These are phyloP conservation scores for Gonatopus flavifemur DNA, from an alignment of 1,140 invertebrate genomes.

Conservation along the genomic window DNA sequence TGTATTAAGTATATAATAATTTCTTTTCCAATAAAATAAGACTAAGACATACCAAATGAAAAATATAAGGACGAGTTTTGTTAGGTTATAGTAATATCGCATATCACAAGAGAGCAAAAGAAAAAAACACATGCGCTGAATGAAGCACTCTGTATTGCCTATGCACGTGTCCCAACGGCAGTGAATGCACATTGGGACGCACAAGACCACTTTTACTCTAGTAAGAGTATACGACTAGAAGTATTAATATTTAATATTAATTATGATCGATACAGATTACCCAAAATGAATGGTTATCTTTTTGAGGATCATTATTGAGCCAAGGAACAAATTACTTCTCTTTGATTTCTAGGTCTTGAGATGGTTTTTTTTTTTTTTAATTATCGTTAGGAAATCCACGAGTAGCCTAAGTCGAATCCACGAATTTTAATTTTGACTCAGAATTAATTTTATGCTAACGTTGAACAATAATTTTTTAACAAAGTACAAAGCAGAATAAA, in stretches of 20 bases:
- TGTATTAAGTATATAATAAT: constrained; percentile 34
- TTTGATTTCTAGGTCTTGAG: too few species aligned
- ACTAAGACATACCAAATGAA: constrained; percentile 58
- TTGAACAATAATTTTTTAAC: too few species aligned
- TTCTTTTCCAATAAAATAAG: constrained; percentile 48
- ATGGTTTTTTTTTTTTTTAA: too few species aligned
- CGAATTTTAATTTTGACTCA: too few species aligned
- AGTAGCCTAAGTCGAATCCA: too few species aligned
- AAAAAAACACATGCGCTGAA: constrained; percentile 41
- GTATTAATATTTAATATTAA: constrained; percentile 58
- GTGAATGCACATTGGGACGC: constrained; percentile 32
- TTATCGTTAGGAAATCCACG: too few species aligned
- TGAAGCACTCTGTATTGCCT: constrained; percentile 53
- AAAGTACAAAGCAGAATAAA: not conserved
- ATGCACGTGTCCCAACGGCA: constrained; percentile 46
- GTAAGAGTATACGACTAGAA: constrained; percentile 58
- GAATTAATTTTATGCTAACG: too few species aligned
- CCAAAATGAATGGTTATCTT: constrained; percentile 51
- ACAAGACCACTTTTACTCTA: constrained; percentile 57
- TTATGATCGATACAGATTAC: constrained; percentile 45
- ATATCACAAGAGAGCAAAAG: constrained; percentile 52
- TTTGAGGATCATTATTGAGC: constrained; percentile 27
- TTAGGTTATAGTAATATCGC: constrained; percentile 51
- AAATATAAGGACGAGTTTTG: constrained; percentile 52
- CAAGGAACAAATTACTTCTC: constrained; percentile 16